These are phyloP conservation scores for Belgica antarctica DNA, from an alignment of 2,888 invertebrate genomes.

Conservation along the genomic window DNA sequence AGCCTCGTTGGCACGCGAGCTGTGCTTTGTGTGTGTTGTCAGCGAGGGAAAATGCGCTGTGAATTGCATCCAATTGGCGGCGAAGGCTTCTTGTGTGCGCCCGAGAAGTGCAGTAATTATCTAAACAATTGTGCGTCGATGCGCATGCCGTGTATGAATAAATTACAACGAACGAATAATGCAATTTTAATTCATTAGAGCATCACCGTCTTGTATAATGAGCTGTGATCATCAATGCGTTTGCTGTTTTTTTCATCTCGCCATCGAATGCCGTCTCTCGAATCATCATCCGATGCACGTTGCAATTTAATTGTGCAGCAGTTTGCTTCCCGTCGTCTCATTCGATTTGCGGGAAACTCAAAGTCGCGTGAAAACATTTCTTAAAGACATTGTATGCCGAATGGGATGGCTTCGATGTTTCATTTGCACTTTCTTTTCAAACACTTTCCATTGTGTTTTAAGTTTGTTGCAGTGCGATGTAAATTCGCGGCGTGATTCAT, in stretches of 20 bases:
- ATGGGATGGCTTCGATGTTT: too few relatives aligned
- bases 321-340: not conserved
- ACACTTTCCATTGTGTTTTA: too few relatives aligned
- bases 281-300: not conserved
- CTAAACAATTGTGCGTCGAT: slow-evolving; percentile 23
- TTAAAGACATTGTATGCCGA: too few relatives aligned
- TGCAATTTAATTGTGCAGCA: too few relatives aligned
- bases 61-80: slow-evolving; percentile 26
- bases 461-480: too few relatives aligned
- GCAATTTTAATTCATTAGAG: slow-evolving; percentile 25
- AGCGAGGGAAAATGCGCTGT: slow-evolving; percentile 15
- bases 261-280: not conserved
- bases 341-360: too few relatives aligned
- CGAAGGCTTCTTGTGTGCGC: too few relatives aligned
- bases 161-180: slow-evolving; percentile 8
- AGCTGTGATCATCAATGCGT: slow-evolving; percentile 23
- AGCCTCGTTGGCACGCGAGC: not conserved
- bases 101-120: slow-evolving; percentile 18
- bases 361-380: not conserved
- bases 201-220: slow-evolving; percentile 19
- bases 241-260: not conserved
- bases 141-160: slow-evolving; percentile 22
- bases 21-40: slow-evolving; percentile 9
- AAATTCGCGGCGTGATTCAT: too few relatives aligned
- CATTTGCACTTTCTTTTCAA: too few relatives aligned